These are phyloP conservation scores for Dendronephthya gigantea DNA, from an alignment of 64 coral and sea anemone species.

Conservation along the genomic window DNA sequence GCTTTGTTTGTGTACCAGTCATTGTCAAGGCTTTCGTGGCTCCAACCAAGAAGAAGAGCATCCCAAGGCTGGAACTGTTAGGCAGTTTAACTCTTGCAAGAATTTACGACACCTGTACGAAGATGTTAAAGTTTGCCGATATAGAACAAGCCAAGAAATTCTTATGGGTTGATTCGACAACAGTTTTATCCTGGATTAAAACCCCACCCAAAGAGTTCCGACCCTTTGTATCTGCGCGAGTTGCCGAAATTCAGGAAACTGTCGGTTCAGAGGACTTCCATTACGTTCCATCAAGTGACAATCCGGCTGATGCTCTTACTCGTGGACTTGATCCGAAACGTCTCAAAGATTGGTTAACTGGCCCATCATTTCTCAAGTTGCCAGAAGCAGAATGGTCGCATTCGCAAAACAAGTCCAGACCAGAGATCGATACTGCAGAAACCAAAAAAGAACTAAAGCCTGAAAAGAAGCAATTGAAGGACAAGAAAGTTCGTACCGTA, in stretches of 20 bases:
- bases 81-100: background rate
- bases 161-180: background rate
- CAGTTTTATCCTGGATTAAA: background rate
- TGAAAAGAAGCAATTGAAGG: too few species aligned
- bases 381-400: too few species aligned
- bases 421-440: background rate
- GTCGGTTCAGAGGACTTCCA: background rate
- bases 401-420: too few species aligned
- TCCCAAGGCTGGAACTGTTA: background rate
- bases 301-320: too few species aligned
- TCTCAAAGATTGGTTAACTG: too few species aligned
- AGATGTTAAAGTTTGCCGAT: background rate
- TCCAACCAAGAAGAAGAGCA: background rate
- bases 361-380: too few species aligned
- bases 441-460: background rate
- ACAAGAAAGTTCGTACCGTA: too few species aligned
- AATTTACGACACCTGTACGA: background rate
- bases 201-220: background rate
- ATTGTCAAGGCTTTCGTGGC: background rate
- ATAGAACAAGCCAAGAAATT: background rate
- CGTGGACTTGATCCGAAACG: too few species aligned
- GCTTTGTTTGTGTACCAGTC: background rate
- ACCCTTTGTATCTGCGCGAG: background rate
- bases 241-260: constrained; percentile 5
- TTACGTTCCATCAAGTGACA: background rate